Conservation (phyloP, 2,113 vertebrate genomes). For the Halcyon malimbica region DNA sequence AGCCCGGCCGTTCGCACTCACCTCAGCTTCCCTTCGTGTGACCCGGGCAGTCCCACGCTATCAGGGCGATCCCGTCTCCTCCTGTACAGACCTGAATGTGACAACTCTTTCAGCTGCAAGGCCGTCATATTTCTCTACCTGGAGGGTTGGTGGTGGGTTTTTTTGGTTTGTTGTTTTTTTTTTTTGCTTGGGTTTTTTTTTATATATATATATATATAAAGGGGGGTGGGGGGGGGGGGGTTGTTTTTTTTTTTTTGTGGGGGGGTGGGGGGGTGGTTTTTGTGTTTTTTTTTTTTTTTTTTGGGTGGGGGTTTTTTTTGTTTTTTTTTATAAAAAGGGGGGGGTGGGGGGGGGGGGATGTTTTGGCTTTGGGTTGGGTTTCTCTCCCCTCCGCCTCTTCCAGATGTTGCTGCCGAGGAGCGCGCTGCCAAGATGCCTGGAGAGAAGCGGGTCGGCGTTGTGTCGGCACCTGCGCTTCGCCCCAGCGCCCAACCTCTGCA, state of each 20-base stretch:
- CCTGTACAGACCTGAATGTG: slow-evolving; percentile 91
- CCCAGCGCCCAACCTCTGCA: slow-evolving; percentile 41
- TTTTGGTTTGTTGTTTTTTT: no score
- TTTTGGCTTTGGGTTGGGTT: slow-evolving; percentile 23
- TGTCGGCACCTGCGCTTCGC: slow-evolving; percentile 74
- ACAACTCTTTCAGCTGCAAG: slow-evolving; percentile 90
- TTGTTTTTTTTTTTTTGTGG: no score
- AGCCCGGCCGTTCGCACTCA: slow-evolving; percentile 69
- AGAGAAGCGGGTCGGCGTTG: not conserved
- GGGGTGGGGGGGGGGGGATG: not conserved
- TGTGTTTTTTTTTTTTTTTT: not conserved
- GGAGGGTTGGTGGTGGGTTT: not conserved
- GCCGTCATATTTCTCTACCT: slow-evolving; percentile 81
- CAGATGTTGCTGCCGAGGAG: slow-evolving; percentile 21
- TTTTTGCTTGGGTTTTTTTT: no score
- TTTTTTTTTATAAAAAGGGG: not conserved
- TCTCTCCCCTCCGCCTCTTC: not conserved
- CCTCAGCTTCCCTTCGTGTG: slow-evolving; percentile 80
- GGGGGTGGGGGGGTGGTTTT: no score
- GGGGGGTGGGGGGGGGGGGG: not conserved
- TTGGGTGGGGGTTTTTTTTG: no score
- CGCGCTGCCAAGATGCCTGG: slow-evolving; percentile 43
- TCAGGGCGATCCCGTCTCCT: slow-evolving; percentile 90
- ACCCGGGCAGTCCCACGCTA: slow-evolving; percentile 77
- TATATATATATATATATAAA: no score